Conservation (phyloP, 2,113 vertebrate species). For the Hoplias malabaricus region DNA sequence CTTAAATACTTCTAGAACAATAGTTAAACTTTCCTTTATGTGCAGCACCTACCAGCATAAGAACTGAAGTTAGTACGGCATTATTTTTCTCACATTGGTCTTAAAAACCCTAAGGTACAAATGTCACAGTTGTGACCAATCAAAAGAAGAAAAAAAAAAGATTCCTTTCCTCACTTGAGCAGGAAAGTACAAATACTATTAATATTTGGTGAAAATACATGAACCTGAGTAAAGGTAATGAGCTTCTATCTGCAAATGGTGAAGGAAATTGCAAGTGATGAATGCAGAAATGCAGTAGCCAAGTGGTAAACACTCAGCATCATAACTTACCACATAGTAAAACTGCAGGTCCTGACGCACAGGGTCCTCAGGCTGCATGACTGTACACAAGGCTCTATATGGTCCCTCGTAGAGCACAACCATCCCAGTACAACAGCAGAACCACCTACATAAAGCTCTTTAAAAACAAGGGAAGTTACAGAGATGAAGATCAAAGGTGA, state of each 20-base stretch:
- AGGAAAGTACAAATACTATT: no score
- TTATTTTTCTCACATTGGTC: no score
- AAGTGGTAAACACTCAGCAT: background rate
- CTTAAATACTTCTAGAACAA: no score
- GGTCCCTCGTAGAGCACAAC: constrained; percentile 50
- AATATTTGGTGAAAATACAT: no score
- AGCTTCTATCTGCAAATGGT: no score
- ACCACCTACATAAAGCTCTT: constrained; percentile 11
- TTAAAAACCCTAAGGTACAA: no score
- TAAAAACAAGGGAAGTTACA: background rate
- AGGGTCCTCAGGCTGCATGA: constrained; percentile 58
- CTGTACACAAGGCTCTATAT: constrained; percentile 55
- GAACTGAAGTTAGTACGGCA: no score
- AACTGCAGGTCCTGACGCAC: constrained; percentile 69
- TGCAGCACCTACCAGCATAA: no score
- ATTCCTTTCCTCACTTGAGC: no score
- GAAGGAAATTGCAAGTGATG: background rate
- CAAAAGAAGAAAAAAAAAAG: no score
- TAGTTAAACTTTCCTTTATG: no score
- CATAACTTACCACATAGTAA: constrained; percentile 69
- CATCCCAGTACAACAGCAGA: constrained; percentile 42
- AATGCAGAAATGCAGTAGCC: background rate
- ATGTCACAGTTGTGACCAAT: no score
- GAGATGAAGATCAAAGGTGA: background rate
- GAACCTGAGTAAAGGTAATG: background rate